A percentile compares a stretch with the other conserved stretches of the same genome.
Conservation (phyloP, 2,113 vertebrate species). For the Megaceryle maxima region DNA sequence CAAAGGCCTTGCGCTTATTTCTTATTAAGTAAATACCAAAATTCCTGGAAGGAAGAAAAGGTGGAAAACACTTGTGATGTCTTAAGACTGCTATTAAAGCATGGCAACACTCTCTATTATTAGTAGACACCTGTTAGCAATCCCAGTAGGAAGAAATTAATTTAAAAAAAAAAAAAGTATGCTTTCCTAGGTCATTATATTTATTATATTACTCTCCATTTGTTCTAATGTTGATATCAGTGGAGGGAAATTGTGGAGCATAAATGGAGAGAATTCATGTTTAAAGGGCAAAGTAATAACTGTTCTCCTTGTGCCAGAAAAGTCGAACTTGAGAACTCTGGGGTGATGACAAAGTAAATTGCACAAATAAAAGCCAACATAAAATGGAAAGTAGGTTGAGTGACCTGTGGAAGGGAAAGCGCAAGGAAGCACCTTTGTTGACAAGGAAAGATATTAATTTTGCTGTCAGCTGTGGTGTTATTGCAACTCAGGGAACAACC, state of each 20-base stretch:
- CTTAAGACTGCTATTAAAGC: neutral
- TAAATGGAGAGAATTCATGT: neutral
- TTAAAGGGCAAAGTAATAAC: conserved; percentile 19
- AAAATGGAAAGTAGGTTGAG: conserved; percentile 14
- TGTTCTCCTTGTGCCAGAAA: neutral
- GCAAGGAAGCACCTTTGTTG: neutral
- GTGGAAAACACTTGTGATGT: neutral
- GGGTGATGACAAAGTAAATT: neutral
- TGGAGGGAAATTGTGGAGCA: neutral
- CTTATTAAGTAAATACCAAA: neutral
- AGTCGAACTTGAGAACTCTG: neutral
- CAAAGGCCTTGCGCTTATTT: neutral
- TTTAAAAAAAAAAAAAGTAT: neutral
- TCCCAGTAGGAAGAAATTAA: neutral
- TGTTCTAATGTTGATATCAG: neutral
- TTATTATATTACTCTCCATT: neutral
- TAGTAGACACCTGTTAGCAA: neutral
- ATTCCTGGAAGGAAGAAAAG: neutral
- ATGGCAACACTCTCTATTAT: neutral
- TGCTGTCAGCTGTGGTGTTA: conserved; percentile 22
- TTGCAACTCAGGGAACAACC: conserved; percentile 32
- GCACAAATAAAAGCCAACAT: neutral
- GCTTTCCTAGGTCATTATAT: neutral
- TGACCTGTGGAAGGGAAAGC: conserved; percentile 16
- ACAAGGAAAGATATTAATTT: conserved; percentile 51